Evolutionary conservation across 2,888 invertebrate genomes (phyloP).

Genomic region (Pyrochroa serraticornis): DNA sequence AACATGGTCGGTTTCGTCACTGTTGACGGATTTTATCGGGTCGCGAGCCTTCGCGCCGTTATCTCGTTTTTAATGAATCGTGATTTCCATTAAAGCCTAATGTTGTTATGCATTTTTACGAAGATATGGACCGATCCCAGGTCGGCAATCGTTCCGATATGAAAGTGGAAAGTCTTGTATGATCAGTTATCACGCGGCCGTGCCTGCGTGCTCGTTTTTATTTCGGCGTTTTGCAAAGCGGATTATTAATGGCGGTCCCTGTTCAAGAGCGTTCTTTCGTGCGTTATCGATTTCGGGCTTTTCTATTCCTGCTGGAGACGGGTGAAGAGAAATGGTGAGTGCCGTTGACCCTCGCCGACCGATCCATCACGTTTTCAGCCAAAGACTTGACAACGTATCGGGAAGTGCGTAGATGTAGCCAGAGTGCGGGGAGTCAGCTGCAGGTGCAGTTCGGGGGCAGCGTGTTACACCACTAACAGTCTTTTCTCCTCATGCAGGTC

Average conservation of each 20-base stretch:
- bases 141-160: conserved; percentile 46
- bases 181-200: conserved; percentile 47
- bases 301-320: conserved; percentile 60
- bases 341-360: conserved; percentile 67
- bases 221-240: conserved; percentile 40
- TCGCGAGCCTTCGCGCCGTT: conserved; percentile 26
- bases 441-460: conserved; percentile 57
- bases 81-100: conserved; percentile 54
- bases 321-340: conserved; percentile 63
- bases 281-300: conserved; percentile 52
- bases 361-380: conserved; percentile 57
- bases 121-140: conserved; percentile 51
- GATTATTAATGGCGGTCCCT: conserved; percentile 44
- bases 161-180: conserved; percentile 55
- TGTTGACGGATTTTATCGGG: conserved; percentile 23
- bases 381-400: conserved; percentile 13
- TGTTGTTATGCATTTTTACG: conserved; percentile 49
- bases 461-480: conserved; percentile 72
- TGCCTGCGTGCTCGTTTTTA: conserved; percentile 32
- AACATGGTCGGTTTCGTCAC: conserved; percentile 42
- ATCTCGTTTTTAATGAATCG: conserved; percentile 51
- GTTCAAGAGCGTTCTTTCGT: conserved; percentile 45
- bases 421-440: conserved; percentile 24
- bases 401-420: not conserved
- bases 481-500: conserved; percentile 92